Percentiles rank a stretch among this genome's conserved stretches.
phyloP scores from a whole-genome alignment of 2,797 vertebrate genomes.

The Pangasius sanitwongsei region DNA sequence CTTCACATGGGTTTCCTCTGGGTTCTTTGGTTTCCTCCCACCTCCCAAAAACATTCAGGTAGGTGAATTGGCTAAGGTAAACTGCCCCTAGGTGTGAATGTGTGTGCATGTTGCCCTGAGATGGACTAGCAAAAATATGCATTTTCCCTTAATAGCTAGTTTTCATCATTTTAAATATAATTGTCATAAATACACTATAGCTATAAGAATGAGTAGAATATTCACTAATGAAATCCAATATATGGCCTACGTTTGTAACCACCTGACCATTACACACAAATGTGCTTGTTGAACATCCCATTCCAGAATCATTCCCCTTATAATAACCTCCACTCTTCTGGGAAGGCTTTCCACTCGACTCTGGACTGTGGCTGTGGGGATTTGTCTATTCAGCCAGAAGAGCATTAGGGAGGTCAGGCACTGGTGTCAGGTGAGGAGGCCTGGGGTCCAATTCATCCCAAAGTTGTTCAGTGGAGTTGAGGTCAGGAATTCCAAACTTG shows the following conservation, averaged over 20 bases:
- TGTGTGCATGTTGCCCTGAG: neutral
- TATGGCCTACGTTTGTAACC: neutral
- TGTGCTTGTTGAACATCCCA: neutral
- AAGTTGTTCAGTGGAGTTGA: neutral
- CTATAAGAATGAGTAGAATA: neutral
- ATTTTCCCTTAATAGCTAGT: neutral
- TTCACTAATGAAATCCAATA: neutral
- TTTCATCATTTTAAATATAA: neutral
- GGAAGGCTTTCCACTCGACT: neutral
- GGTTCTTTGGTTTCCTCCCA: neutral
- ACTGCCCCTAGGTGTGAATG: neutral
- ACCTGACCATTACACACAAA: neutral
- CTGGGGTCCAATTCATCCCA: neutral
- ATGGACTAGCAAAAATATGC: neutral
- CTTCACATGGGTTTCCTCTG: neutral
- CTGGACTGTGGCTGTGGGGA: neutral
- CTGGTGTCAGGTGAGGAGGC: neutral
- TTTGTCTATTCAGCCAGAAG: neutral
- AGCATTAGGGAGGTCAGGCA: neutral
- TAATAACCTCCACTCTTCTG: neutral
- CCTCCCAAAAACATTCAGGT: neutral
- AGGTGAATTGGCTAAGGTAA: neutral
- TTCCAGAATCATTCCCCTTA: neutral
- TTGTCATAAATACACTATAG: neutral
- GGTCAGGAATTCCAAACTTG: neutral